Evolutionary conservation across 2,113 vertebrate species (phyloP).

Genomic region (Dunckerocampus dactyliophorus): DNA sequence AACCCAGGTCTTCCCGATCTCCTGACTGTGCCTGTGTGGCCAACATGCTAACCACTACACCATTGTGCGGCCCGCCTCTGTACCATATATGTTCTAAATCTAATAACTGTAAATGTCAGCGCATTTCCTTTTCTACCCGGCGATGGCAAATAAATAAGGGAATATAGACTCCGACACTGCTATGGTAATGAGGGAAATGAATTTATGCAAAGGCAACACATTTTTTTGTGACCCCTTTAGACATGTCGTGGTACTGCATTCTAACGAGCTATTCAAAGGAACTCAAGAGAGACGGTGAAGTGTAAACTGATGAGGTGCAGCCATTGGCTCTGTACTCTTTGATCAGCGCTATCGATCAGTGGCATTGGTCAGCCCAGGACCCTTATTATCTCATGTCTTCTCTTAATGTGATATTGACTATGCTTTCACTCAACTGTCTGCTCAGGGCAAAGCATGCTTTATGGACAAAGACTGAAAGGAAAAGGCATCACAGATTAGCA

Average conservation of each 20-base stretch:
- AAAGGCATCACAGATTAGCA: constrained; percentile 7
- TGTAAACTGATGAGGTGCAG: constrained; percentile 12
- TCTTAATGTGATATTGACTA: constrained; percentile 45
- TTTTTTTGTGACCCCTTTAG: constrained; percentile 30
- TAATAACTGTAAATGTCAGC: too few relatives aligned
- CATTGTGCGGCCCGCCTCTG: too few relatives aligned
- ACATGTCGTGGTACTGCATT: not conserved
- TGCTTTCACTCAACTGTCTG: constrained; percentile 27
- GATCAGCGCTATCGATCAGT: constrained; percentile 45
- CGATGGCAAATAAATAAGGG: too few relatives aligned
- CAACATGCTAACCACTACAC: too few relatives aligned
- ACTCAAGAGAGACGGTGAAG: constrained; percentile 6
- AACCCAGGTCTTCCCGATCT: too few relatives aligned
- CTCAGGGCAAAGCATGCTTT: constrained; percentile 13
- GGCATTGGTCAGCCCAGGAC: constrained; percentile 7
- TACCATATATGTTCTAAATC: too few relatives aligned
- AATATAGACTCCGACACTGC: too few relatives aligned
- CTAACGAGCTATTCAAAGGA: not conserved
- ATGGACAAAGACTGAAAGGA: constrained; percentile 15
- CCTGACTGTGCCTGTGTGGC: too few relatives aligned
- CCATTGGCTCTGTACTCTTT: constrained; percentile 19
- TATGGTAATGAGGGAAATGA: too few relatives aligned
- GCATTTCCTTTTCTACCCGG: too few relatives aligned
- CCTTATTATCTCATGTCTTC: constrained; percentile 34
- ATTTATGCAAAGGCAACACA: constrained; percentile 10